phyloP scores from a whole-genome alignment of 2,888 invertebrate species.

The Spodoptera littoralis region DNA sequence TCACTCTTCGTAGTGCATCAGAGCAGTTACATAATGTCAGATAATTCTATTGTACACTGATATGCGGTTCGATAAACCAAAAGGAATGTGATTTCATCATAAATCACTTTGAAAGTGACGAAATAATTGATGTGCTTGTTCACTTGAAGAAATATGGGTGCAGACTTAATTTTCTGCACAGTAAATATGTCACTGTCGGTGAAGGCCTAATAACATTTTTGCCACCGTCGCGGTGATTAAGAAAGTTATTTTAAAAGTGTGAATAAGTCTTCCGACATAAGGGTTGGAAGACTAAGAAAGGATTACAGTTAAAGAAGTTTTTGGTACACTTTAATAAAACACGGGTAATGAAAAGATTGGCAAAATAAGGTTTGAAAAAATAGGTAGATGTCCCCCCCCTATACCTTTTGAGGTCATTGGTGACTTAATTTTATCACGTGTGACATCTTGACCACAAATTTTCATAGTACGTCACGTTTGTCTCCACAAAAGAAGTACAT shows the following conservation, averaged over 20 bases:
- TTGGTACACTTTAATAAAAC: too few relatives aligned
- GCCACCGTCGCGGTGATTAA: too few relatives aligned
- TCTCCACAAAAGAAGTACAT: constrained; percentile 53
- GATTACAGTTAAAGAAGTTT: not conserved
- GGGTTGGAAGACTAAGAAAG: not conserved
- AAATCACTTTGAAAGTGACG: constrained; percentile 30
- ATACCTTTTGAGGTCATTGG: too few relatives aligned
- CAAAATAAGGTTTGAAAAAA: too few relatives aligned
- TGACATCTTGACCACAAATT: constrained; percentile 5
- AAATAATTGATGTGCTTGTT: constrained; percentile 19
- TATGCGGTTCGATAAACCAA: constrained; percentile 19
- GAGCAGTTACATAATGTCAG: constrained; percentile 23
- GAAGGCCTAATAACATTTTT: too few relatives aligned
- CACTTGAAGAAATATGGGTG: not conserved
- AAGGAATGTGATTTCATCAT: constrained; percentile 24
- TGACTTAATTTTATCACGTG: constrained; percentile 14
- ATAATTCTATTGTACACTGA: constrained; percentile 26
- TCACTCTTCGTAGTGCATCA: constrained; percentile 46
- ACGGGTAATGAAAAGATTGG: too few relatives aligned
- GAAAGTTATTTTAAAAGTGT: not conserved
- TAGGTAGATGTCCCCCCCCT: too few relatives aligned
- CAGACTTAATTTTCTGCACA: constrained; percentile 1
- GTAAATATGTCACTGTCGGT: constrained; percentile 8
- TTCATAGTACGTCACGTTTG: constrained; percentile 38
- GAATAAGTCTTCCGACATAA: constrained; percentile 4